phyloP scores from a whole-genome alignment of 1,140 invertebrate species.

The Hypothenemus hampei region DNA sequence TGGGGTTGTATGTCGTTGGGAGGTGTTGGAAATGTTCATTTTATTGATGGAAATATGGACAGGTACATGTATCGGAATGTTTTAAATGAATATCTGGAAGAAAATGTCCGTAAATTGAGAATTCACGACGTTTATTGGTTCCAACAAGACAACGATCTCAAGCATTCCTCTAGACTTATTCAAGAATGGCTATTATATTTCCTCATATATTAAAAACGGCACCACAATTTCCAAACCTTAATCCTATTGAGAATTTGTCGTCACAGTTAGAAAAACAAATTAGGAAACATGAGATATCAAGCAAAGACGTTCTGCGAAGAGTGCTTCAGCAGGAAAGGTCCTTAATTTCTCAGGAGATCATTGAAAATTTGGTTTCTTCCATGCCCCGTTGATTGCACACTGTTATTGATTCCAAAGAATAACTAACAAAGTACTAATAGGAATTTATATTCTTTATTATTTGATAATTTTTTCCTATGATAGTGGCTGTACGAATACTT shows the following conservation, averaged over 20 bases:
- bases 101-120: too few species aligned
- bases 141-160: slow-evolving; percentile 35
- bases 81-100: too few species aligned
- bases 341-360: not conserved
- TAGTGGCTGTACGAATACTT: too few species aligned
- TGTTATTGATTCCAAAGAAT: not conserved
- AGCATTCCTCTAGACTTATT: slow-evolving; percentile 35
- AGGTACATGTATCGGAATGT: too few species aligned
- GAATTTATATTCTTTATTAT: too few species aligned
- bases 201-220: slow-evolving; percentile 10
- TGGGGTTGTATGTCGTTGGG: slow-evolving; percentile 41
- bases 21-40: slow-evolving; percentile 36
- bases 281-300: slow-evolving; percentile 4
- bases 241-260: slow-evolving; percentile 37
- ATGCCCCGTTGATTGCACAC: too few species aligned
- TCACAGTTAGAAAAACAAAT: slow-evolving; percentile 24
- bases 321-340: not conserved
- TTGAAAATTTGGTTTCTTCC: not conserved
- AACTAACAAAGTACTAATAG: not conserved
- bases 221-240: slow-evolving; percentile 23
- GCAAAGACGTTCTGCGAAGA: not conserved
- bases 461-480: too few species aligned
- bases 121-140: not conserved
- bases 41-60: slow-evolving; percentile 42
- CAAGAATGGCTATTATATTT: slow-evolving; percentile 21